These are phyloP conservation scores for Saimiri boliviensis DNA, from an alignment of 2,113 vertebrate genomes.

Conservation along the genomic window DNA sequence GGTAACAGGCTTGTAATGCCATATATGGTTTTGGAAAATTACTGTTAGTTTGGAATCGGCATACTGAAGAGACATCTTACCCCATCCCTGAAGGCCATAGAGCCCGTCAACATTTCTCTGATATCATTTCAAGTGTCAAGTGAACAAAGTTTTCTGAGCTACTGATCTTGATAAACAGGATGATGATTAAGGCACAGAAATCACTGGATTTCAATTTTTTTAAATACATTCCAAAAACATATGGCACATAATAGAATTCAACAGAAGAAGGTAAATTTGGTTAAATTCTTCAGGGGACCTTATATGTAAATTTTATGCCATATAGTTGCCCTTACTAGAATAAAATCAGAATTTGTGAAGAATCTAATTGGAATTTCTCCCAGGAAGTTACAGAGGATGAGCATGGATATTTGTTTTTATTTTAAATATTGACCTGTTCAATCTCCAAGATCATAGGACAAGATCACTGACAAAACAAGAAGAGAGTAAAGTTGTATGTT, in stretches of 20 bases:
- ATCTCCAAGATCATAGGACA: not conserved
- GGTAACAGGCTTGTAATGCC: not conserved
- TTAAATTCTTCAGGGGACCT: not conserved
- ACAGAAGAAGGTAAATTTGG: not conserved
- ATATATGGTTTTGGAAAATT: slow-evolving; percentile 4
- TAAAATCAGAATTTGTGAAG: slow-evolving; percentile 43
- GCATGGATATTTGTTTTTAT: not conserved
- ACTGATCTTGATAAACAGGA: not conserved
- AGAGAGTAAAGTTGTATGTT: not conserved
- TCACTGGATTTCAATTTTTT: not conserved
- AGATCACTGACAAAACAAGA: not conserved
- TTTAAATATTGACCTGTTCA: not conserved
- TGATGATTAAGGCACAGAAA: slow-evolving; percentile 15
- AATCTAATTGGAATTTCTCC: slow-evolving; percentile 3
- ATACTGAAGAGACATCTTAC: not conserved
- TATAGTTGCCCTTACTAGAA: not conserved
- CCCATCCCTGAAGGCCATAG: not conserved
- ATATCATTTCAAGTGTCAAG: not conserved
- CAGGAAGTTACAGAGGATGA: not conserved
- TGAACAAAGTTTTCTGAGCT: not conserved
- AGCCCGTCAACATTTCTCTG: not conserved
- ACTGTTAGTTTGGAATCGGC: not conserved
- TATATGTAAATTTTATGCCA: not conserved
- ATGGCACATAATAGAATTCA: not conserved
- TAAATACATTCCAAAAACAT: not conserved